Percentiles rank a stretch among this genome's conserved stretches.
Evolutionary conservation across 2,113 vertebrate species (phyloP).

Genomic region (Eidolon helvum): DNA sequence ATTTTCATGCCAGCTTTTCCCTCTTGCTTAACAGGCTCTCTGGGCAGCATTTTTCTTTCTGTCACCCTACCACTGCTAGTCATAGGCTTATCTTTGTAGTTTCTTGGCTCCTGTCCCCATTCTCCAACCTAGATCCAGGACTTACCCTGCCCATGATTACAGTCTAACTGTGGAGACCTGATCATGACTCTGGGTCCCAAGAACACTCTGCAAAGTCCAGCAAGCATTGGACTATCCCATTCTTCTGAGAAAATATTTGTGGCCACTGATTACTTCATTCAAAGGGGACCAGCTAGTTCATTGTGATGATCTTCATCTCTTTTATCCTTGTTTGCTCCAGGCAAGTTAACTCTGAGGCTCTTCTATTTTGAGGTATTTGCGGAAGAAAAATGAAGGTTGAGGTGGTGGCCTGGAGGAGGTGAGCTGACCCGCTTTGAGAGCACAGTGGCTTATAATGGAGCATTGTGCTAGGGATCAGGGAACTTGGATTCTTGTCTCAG

Average conservation of each 20-base stretch:
- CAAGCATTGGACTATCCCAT: neutral
- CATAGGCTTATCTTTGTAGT: neutral
- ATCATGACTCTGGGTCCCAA: neutral
- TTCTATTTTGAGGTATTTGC: neutral
- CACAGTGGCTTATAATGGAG: neutral
- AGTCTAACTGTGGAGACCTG: neutral
- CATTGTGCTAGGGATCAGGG: neutral
- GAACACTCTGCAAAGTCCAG: neutral
- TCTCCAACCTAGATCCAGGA: neutral
- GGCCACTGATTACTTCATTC: neutral
- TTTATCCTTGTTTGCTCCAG: neutral
- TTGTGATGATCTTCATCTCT: neutral
- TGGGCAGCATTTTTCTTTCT: conserved; percentile 22
- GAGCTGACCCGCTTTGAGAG: neutral
- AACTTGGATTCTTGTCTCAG: neutral
- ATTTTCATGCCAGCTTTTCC: conserved; percentile 7
- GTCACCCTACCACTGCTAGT: neutral
- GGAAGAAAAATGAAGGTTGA: neutral
- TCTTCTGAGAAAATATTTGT: conserved; percentile 19
- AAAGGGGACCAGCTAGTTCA: neutral
- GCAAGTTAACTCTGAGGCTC: neutral
- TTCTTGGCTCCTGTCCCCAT: neutral
- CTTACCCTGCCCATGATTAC: neutral
- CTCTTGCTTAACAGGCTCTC: neutral
- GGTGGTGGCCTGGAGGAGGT: neutral